These are phyloP conservation scores for Periophthalmus magnuspinnatus DNA, from an alignment of 2,797 vertebrate genomes.

Conservation along the genomic window DNA sequence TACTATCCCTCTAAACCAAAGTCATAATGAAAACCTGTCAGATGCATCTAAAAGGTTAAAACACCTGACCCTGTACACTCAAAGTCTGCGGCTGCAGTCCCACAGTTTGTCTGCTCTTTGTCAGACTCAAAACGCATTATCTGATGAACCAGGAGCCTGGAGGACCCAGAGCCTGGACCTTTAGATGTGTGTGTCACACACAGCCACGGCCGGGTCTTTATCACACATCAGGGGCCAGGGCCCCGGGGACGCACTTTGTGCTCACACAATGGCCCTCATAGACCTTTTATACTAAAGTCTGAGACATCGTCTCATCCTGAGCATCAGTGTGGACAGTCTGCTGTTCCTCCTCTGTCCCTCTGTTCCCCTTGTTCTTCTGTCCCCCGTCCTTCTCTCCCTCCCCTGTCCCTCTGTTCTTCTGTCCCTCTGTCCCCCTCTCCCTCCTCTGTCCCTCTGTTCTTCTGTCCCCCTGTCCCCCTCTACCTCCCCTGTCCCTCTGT, in stretches of 20 bases:
- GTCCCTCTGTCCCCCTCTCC: too few relatives aligned
- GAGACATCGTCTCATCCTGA: background rate
- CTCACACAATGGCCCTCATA: slow-evolving; percentile 28
- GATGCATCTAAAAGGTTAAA: too few relatives aligned
- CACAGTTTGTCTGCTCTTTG: slow-evolving; percentile 9
- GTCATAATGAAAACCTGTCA: too few relatives aligned
- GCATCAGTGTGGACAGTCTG: background rate
- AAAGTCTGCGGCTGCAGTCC: slow-evolving; percentile 9
- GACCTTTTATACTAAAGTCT: background rate
- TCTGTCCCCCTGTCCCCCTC: too few relatives aligned
- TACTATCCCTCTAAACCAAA: too few relatives aligned
- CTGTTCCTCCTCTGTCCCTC: too few relatives aligned
- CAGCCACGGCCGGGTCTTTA: slow-evolving; percentile 19
- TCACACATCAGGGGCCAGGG: slow-evolving; percentile 41
- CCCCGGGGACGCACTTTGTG: slow-evolving; percentile 39
- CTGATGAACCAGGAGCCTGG: background rate
- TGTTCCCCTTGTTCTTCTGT: too few relatives aligned
- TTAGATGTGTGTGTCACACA: slow-evolving; percentile 25
- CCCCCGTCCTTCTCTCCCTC: too few relatives aligned
- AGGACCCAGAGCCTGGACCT: slow-evolving; percentile 1
- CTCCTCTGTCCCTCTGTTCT: too few relatives aligned
- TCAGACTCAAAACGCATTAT: background rate
- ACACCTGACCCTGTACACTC: too few relatives aligned
- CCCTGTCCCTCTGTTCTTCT: too few relatives aligned
- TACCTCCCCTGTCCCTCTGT: too few relatives aligned